A percentile compares a stretch with the other conserved stretches of the same genome.
Conservation (phyloP, 2,797 vertebrate species). For the Threskiornis aethiopicus region DNA sequence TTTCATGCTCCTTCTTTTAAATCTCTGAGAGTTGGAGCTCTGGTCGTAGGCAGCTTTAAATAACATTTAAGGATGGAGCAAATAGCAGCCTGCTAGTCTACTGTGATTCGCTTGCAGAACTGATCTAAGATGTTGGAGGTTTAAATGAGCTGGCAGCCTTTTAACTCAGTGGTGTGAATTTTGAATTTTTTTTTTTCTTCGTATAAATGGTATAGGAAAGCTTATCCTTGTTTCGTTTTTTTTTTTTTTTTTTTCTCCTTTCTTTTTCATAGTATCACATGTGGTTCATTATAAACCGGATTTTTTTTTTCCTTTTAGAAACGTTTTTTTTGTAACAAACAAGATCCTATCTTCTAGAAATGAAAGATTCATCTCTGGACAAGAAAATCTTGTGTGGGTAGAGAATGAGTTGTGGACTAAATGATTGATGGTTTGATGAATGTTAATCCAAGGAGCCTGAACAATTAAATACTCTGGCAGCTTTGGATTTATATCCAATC, state of each 20-base stretch:
- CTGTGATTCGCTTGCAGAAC: not conserved
- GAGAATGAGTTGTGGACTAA: not conserved
- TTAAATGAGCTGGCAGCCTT: constrained; percentile 28
- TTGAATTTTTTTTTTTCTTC: not conserved
- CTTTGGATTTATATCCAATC: not conserved
- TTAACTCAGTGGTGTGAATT: not conserved
- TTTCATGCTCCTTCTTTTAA: constrained; percentile 42
- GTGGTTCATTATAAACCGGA: not conserved
- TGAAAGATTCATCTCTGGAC: not conserved
- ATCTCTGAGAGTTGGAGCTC: constrained; percentile 5
- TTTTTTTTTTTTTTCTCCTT: not conserved
- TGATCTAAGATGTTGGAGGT: constrained; percentile 4
- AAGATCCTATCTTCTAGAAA: not conserved
- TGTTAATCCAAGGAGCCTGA: not conserved
- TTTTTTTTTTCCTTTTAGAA: not conserved
- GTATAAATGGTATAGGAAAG: not conserved
- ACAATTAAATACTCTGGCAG: not conserved
- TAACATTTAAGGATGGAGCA: constrained; percentile 35
- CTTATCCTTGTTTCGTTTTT: not conserved
- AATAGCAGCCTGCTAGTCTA: constrained; percentile 1
- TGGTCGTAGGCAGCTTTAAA: constrained; percentile 31
- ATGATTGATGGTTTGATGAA: not conserved
- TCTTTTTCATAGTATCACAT: not conserved
- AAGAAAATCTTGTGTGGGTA: not conserved
- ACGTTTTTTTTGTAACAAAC: not conserved